Base-by-base conservation (phyloP, 2,797 vertebrate genomes). In the Esox lucius region DNA sequence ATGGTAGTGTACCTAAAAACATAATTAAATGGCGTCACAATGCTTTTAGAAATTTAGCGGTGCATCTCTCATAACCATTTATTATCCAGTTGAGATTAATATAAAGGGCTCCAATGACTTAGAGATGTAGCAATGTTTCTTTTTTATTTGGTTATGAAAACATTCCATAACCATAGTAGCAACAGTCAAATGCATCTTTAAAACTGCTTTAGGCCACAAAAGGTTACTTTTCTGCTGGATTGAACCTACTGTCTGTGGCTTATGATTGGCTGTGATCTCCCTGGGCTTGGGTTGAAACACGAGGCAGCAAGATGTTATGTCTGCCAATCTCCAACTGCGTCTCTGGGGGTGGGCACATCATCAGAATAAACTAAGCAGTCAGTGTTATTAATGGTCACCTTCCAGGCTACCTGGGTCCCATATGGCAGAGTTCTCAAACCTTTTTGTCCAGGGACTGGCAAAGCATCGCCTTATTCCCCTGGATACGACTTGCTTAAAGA, bases 361-460 rank as follows among this genome's bases (percentile, higher is more conserved):
- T 26, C 26, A 15, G 11, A n/a, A 15, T 46, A 15, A 33, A 28
- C 46, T 6, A 33, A n/a, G 1, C 48, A 51, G 39, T 26, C 68
- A 69, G 24, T 70, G 69, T 22, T 33, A 56, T 56, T 71, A 33
- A 71, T 71, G 70, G 1, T 71, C 31, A 2, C 53, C 53, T 56
- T 15, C 13, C 48, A 51, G 48, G 11, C 16, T 53, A 28, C 28
- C 19, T 7, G n/a, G 11, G 0, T 22, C 19, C 19, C 53, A 56
- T 6, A 22, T 19, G 49, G 5, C 17, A 17, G 28, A 31, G 28
- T 1, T 31, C 28, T 31, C 3, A 3, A 39, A 5, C 7, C 39
- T 39, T 39, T 39, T 5, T 5, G 35, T 5, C 35, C 5, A 35
- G 35, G 7, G 35, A 39, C 35, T 39, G 35, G 35, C 5, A 39